Conservation (phyloP, 2,888 invertebrate genomes). For the Acutogordius australiensis region DNA sequence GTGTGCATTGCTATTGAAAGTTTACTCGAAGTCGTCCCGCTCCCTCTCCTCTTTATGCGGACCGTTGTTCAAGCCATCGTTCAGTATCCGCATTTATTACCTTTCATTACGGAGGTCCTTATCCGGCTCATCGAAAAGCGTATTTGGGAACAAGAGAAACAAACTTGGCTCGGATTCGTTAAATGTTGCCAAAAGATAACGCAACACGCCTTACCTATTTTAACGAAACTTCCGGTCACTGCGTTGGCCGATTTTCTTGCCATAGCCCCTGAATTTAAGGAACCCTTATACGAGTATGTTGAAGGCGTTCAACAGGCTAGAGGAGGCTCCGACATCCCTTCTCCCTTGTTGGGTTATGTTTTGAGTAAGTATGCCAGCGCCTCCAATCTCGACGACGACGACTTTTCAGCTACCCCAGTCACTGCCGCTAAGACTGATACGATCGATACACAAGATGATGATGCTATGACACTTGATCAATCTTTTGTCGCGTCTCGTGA, state of each 20-base stretch:
- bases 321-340: no score
- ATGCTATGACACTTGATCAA: no score
- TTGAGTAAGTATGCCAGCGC: no score
- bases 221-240: conserved; percentile 38
- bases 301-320: no score
- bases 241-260: background rate
- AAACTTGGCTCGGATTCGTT: conserved; percentile 81
- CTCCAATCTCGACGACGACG: no score
- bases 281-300: background rate
- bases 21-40: conserved; percentile 53
- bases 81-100: conserved; percentile 50
- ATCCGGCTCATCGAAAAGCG: conserved; percentile 60
- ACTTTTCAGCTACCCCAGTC: no score
- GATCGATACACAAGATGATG: no score
- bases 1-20: conserved; percentile 71
- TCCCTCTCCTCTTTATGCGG: conserved; percentile 78
- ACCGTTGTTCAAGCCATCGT: conserved; percentile 74
- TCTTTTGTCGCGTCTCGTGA: no score
- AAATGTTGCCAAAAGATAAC: conserved; percentile 69
- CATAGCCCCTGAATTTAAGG: background rate
- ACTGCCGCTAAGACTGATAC: no score
- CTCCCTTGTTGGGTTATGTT: no score
- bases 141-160: conserved; percentile 73
- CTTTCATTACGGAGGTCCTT: conserved; percentile 63
- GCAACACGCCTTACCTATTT: conserved; percentile 49